Percentiles rank a stretch among this genome's conserved stretches.
phyloP scores from a whole-genome alignment of 2,113 vertebrate genomes.

The Salvelinus sp. region DNA sequence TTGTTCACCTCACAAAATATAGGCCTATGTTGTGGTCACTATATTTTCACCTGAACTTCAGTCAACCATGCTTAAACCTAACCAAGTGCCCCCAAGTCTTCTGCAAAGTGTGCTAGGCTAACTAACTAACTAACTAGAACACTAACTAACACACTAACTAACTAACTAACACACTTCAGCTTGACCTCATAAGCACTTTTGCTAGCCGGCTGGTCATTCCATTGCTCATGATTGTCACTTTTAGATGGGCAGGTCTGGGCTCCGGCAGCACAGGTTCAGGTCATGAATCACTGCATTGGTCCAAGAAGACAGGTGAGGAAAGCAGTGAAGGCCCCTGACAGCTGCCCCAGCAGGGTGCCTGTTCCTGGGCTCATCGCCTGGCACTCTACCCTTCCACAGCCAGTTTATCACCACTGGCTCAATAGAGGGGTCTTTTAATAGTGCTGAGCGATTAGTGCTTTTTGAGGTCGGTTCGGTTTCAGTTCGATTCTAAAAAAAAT shows the following conservation, averaged over 20 bases:
- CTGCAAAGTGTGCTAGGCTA: too few relatives aligned
- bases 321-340: slow-evolving; percentile 10
- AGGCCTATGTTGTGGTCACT: neutral
- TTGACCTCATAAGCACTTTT: neutral
- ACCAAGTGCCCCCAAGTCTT: too few relatives aligned
- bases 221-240: neutral
- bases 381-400: neutral
- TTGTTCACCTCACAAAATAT: slow-evolving; percentile 2
- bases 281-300: neutral
- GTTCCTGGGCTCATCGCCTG: neutral
- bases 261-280: neutral
- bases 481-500: too few relatives aligned
- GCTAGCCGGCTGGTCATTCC: neutral
- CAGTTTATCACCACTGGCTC: too few relatives aligned
- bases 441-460: too few relatives aligned
- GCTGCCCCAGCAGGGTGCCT: slow-evolving; percentile 10
- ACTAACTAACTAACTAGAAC: too few relatives aligned
- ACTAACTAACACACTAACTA: neutral
- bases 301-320: neutral
- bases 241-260: neutral
- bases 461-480: too few relatives aligned
- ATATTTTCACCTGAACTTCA: neutral
- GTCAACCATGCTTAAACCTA: too few relatives aligned
- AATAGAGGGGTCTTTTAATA: too few relatives aligned
- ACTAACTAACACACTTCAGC: neutral